Evolutionary conservation across 2,113 vertebrate genomes (phyloP), one percentile per base, ranked within the genome.

Genomic region (Callopanchax toddi): DNA sequence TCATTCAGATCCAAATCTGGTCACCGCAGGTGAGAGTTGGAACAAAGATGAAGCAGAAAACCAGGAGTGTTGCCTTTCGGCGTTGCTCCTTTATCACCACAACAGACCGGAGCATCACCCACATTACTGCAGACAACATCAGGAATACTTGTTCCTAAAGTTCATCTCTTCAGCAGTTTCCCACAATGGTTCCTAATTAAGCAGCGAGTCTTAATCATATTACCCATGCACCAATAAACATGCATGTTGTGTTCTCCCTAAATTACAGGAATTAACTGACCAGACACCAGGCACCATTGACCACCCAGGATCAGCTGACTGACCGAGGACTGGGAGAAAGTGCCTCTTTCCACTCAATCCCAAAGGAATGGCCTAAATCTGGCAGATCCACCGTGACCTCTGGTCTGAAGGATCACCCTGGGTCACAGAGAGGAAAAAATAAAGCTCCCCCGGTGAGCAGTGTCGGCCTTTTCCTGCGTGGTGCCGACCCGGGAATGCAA

Each of bases 291-390:
- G 68, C 48, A 39, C 59, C 64, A 56, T 59, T 79, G 78, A 74
- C 81, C 62, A 81, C 76, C 73, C 51, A 79, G 23, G 40, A 75
- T 89, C 85, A 87, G 74, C 82, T 86, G 82, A 83, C 77, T 56
- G 74, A 79, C 67, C 67, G 50, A 52, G 44, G 52, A 56, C 60
- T 51, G 54, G 55, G 66, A 65, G 81, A 90, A 85, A 86, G 67
- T 76, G 43, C n/a, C 45, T 78, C 73, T 76, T 76, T 53, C 57
- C 51, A 34, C 70, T 74, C 78, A 86, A 62, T 83, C 83, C 65
- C 70, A 6, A 18, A 79, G 71, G 73, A 88, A 88, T 84, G 73
- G 76, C 51, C 79, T 75, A 80, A 89, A 87, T 79, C 78, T 83
- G 74, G 67, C 34, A 69, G 81, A 86, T 86, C 78, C 76, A 49